These are phyloP conservation scores for Entomobrya proxima DNA, from an alignment of 2,888 invertebrate genomes.

Conservation along the genomic window DNA sequence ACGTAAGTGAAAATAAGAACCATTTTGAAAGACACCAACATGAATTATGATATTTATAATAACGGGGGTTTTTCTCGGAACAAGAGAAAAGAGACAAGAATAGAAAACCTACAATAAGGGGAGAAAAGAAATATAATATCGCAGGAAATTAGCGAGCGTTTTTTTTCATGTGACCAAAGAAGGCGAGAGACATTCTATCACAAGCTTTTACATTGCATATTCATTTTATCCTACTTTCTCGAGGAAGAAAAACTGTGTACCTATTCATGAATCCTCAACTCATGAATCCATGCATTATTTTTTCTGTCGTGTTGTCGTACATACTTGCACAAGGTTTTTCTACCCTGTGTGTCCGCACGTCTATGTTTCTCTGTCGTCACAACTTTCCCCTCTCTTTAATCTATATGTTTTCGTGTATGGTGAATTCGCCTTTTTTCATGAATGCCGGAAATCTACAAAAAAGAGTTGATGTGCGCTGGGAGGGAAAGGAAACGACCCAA, in stretches of 20 bases:
- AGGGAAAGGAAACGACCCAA: not conserved
- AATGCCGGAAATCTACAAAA: constrained; percentile 12
- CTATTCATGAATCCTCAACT: too few relatives aligned
- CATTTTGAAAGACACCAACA: not conserved
- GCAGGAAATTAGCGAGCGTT: constrained; percentile 40
- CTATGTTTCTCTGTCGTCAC: not conserved
- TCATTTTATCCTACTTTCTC: too few relatives aligned
- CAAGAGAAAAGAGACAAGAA: not conserved
- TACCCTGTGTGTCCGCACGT: too few relatives aligned
- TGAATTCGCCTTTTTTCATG: constrained; percentile 15
- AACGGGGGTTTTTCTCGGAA: not conserved
- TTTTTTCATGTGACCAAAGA: not conserved
- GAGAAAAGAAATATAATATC: not conserved
- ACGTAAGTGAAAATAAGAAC: not conserved
- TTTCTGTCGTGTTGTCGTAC: too few relatives aligned
- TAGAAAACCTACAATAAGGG: not conserved
- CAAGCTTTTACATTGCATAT: too few relatives aligned
- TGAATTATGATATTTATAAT: constrained; percentile 23
- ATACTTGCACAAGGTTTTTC: too few relatives aligned
- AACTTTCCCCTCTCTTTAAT: not conserved
- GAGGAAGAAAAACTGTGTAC: too few relatives aligned
- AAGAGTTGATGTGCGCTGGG: constrained; percentile 1
- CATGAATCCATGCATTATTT: too few relatives aligned
- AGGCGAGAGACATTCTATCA: not conserved
- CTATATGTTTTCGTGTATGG: not conserved